Evolutionary conservation across 2,888 invertebrate genomes (phyloP).

Genomic region (Griposia aprilina): DNA sequence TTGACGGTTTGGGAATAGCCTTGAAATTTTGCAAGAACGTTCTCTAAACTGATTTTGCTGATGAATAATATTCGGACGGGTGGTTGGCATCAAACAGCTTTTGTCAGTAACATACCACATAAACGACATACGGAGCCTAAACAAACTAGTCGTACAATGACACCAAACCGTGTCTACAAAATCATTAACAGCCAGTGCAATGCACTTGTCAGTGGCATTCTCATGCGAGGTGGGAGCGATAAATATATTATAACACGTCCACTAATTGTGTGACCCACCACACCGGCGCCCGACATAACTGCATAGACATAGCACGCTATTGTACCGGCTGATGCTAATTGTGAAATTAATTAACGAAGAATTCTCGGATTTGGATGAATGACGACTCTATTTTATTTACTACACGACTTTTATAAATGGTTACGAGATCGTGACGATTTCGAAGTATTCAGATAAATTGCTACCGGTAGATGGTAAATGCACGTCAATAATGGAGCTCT

Average conservation of each 20-base stretch:
- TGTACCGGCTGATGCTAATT: slow-evolving; percentile 55
- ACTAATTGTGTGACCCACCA: slow-evolving; percentile 73
- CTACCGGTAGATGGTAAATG: slow-evolving; percentile 22
- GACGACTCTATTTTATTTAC: slow-evolving; percentile 39
- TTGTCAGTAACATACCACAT: not conserved
- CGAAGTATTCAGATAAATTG: slow-evolving; percentile 26
- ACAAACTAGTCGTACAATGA: slow-evolving; percentile 32
- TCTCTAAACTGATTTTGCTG: not conserved
- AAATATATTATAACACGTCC: slow-evolving; percentile 68
- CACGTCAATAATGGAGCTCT: slow-evolving; percentile 28
- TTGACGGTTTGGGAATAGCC: not conserved
- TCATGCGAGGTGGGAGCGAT: slow-evolving; percentile 67
- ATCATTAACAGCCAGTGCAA: slow-evolving; percentile 62
- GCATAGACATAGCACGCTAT: slow-evolving; percentile 62
- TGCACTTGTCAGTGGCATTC: slow-evolving; percentile 66
- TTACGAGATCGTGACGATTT: slow-evolving; percentile 38
- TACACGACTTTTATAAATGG: slow-evolving; percentile 18
- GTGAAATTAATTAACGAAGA: slow-evolving; percentile 59
- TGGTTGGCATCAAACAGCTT: not conserved
- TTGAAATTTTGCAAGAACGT: not conserved
- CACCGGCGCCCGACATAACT: slow-evolving; percentile 61
- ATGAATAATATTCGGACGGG: not conserved
- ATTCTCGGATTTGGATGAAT: slow-evolving; percentile 55
- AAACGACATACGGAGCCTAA: slow-evolving; percentile 12
- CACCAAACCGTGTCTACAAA: slow-evolving; percentile 36